A percentile compares a stretch with the other conserved stretches of the same genome.
These are phyloP conservation scores for Cyprinodon diabolis DNA, from an alignment of 2,797 vertebrate species.

Conservation along the genomic window DNA sequence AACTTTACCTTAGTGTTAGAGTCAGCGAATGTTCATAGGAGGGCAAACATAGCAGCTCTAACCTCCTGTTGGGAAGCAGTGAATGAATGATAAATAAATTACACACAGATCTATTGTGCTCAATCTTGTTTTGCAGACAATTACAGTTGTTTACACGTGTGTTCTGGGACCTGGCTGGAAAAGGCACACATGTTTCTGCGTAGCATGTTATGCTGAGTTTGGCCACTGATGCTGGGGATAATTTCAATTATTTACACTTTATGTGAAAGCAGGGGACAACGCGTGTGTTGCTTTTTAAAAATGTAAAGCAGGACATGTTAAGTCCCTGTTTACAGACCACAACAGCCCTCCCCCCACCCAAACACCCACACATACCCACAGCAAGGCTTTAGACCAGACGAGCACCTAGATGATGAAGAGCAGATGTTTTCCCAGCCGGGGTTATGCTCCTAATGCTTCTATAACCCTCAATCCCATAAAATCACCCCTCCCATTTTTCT, in stretches of 20 bases:
- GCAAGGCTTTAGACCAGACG: slow-evolving; percentile 40
- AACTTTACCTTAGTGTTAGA: slow-evolving; percentile 5
- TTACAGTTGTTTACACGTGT: slow-evolving; percentile 72
- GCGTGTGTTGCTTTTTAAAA: slow-evolving; percentile 75
- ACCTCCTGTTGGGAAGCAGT: slow-evolving; percentile 59
- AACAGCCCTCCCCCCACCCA: slow-evolving; percentile 17
- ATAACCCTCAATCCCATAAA: slow-evolving; percentile 43
- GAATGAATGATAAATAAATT: slow-evolving; percentile 75
- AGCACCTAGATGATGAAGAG: slow-evolving; percentile 56
- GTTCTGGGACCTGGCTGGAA: slow-evolving; percentile 44
- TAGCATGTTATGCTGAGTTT: slow-evolving; percentile 56
- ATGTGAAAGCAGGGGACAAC: slow-evolving; percentile 57
- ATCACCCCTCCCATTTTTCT: slow-evolving; percentile 22
- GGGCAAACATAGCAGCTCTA: slow-evolving; percentile 52
- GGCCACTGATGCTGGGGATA: slow-evolving; percentile 57
- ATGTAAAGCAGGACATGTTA: slow-evolving; percentile 72
- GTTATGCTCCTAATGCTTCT: slow-evolving; percentile 55
- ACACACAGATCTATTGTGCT: slow-evolving; percentile 53
- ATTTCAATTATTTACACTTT: slow-evolving; percentile 76
- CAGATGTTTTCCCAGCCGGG: slow-evolving; percentile 67
- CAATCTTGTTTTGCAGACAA: slow-evolving; percentile 59
- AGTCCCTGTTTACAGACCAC: slow-evolving; percentile 50
- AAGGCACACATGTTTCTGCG: slow-evolving; percentile 41
- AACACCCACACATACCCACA: slow-evolving; percentile 29
- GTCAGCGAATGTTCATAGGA: slow-evolving; percentile 19